Conservation (phyloP, 2,888 invertebrate species). For the Epistrophe eligans region DNA sequence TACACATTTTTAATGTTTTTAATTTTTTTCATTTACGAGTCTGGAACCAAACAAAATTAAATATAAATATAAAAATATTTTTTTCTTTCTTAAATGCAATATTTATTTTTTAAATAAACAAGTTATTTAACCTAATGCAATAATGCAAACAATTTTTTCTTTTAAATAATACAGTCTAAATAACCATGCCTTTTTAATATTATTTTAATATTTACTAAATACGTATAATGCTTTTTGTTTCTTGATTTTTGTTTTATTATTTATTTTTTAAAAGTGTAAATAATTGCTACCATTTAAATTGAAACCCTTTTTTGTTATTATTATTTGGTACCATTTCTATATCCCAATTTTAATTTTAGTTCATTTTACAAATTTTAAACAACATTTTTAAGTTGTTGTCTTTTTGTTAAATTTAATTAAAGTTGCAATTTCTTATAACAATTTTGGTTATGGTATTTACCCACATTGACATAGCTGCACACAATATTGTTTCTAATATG, state of each 20-base stretch:
- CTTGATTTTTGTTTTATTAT: not conserved
- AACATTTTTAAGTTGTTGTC: not conserved
- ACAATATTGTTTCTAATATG: conserved; percentile 49
- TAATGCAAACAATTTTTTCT: not conserved
- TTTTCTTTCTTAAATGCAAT: conserved; percentile 25
- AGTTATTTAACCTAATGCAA: not conserved
- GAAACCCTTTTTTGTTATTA: conserved; percentile 17
- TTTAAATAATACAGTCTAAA: conserved; percentile 12
- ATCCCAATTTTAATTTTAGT: conserved; percentile 29
- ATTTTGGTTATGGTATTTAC: conserved; percentile 1
- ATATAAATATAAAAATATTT: not conserved
- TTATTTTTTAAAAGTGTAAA: conserved; percentile 18
- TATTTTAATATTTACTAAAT: not conserved
- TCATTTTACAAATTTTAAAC: not conserved
- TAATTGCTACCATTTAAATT: conserved; percentile 12
- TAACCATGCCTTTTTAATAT: conserved; percentile 6
- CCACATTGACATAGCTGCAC: conserved; percentile 70
- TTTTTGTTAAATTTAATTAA: not conserved
- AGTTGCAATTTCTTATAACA: not conserved
- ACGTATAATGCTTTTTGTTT: not conserved
- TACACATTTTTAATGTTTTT: not conserved
- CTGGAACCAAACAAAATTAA: conserved; percentile 1
- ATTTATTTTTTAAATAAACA: not conserved
- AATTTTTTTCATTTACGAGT: not conserved
- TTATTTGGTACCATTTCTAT: conserved; percentile 12